A percentile compares a stretch with the other conserved stretches of the same genome.
Evolutionary conservation across 2,888 invertebrate species (phyloP).

Genomic region (Xestobium rufovillosum): DNA sequence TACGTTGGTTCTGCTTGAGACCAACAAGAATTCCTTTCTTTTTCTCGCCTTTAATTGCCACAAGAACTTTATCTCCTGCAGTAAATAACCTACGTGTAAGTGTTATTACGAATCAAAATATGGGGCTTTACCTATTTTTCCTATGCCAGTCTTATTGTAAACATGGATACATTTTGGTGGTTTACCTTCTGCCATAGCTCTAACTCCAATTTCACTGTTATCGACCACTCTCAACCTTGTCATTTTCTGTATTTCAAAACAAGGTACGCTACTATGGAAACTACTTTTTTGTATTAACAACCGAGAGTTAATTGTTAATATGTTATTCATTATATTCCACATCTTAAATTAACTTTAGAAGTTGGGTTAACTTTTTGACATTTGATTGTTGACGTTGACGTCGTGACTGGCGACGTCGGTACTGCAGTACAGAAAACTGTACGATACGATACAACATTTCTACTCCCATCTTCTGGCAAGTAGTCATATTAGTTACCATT

Average conservation of each 20-base stretch:
- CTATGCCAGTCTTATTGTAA: constrained; percentile 70
- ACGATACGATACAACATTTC: no score
- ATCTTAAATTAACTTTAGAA: no score
- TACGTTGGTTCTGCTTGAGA: constrained; percentile 70
- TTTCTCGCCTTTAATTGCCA: constrained; percentile 93
- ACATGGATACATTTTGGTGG: constrained; percentile 92
- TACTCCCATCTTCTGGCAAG: no score
- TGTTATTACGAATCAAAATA: constrained; percentile 8
- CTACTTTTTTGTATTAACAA: no score
- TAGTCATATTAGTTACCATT: no score
- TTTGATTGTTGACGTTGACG: no score
- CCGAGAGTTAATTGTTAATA: no score
- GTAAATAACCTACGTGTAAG: constrained; percentile 10
- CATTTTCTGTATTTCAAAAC: constrained; percentile 63
- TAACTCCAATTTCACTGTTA: constrained; percentile 91
- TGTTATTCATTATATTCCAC: no score
- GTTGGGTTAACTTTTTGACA: no score
- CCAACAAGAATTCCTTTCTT: constrained; percentile 90
- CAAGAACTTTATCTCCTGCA: constrained; percentile 76
- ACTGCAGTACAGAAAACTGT: no score
- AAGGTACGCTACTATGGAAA: constrained; percentile 53
- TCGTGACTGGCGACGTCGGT: no score
- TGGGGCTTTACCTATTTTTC: constrained; percentile 49
- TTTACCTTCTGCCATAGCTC: constrained; percentile 90
- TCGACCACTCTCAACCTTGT: constrained; percentile 88